These are phyloP conservation scores for Oncorhynchus tshawytscha DNA, from an alignment of 2,113 vertebrate species.

Conservation along the genomic window DNA sequence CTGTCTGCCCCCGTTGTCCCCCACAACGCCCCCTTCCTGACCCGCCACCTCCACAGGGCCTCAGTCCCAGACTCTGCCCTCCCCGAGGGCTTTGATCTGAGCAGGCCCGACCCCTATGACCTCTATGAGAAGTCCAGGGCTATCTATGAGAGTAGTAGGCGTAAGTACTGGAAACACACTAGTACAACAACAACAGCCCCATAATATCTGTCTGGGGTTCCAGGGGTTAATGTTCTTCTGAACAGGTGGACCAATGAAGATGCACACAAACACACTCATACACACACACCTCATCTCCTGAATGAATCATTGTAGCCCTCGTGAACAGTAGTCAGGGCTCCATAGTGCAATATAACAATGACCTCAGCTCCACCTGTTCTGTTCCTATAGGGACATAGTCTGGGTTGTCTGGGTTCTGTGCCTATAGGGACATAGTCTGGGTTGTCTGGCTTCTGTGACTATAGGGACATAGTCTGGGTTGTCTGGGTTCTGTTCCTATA, in stretches of 20 bases:
- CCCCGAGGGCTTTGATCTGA: slow-evolving; percentile 86
- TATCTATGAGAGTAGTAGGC: slow-evolving; percentile 99
- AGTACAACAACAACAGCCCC: background rate
- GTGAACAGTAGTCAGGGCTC: background rate
- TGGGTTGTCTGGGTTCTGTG: too few species aligned
- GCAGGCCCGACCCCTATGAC: slow-evolving; percentile 93
- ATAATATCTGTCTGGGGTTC: background rate
- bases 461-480: too few species aligned
- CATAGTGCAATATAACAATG: background rate
- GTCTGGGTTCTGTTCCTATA: background rate
- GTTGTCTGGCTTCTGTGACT: too few species aligned
- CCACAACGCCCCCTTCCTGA: slow-evolving; percentile 86
- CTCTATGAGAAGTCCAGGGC: slow-evolving; percentile 97
- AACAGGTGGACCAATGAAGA: background rate
- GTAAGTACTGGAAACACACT: slow-evolving; percentile 85
- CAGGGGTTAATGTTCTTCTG: background rate
- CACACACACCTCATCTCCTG: background rate
- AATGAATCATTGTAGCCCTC: background rate
- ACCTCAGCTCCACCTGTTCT: background rate
- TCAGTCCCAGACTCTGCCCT: slow-evolving; percentile 87
- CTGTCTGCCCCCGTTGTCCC: slow-evolving; percentile 84
- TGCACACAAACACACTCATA: background rate
- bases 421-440: too few species aligned
- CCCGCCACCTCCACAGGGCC: slow-evolving; percentile 83
- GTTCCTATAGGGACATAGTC: background rate